phyloP scores from a whole-genome alignment of 2,888 invertebrate genomes.

The Camptogramma bilineatum region DNA sequence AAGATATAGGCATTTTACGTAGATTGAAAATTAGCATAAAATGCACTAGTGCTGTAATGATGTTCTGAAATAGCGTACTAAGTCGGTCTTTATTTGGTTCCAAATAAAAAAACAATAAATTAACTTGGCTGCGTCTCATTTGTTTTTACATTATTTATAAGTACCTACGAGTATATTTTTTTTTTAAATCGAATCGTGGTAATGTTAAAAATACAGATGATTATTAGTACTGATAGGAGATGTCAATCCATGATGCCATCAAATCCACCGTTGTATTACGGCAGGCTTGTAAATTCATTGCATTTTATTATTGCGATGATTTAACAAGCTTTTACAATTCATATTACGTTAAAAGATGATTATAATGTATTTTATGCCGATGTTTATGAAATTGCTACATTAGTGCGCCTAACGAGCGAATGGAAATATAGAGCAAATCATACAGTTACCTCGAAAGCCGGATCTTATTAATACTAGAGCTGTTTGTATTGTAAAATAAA shows the following conservation, averaged over 20 bases:
- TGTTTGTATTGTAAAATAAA: too few relatives aligned
- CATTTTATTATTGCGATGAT: not conserved
- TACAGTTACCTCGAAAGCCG: conserved; percentile 40
- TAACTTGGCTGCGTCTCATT: too few relatives aligned
- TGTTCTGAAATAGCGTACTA: too few relatives aligned
- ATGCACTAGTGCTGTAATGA: too few relatives aligned
- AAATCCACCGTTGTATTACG: not conserved
- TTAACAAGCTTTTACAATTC: not conserved
- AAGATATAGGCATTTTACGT: not conserved
- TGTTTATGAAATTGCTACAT: conserved; percentile 26
- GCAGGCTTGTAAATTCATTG: not conserved
- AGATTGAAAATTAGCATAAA: too few relatives aligned
- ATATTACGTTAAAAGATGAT: not conserved
- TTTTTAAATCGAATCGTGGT: too few relatives aligned
- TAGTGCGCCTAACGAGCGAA: conserved; percentile 28
- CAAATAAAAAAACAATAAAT: too few relatives aligned
- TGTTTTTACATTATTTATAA: too few relatives aligned
- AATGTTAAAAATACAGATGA: too few relatives aligned
- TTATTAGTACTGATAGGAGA: not conserved
- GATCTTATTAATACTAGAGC: conserved; percentile 37
- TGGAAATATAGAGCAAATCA: conserved; percentile 38
- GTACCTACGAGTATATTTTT: too few relatives aligned
- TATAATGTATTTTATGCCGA: conserved; percentile 27
- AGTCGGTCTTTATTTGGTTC: too few relatives aligned
- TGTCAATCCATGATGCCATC: not conserved